Conservation (phyloP, 2,888 invertebrate species). For the Pegoplata infirma region DNA sequence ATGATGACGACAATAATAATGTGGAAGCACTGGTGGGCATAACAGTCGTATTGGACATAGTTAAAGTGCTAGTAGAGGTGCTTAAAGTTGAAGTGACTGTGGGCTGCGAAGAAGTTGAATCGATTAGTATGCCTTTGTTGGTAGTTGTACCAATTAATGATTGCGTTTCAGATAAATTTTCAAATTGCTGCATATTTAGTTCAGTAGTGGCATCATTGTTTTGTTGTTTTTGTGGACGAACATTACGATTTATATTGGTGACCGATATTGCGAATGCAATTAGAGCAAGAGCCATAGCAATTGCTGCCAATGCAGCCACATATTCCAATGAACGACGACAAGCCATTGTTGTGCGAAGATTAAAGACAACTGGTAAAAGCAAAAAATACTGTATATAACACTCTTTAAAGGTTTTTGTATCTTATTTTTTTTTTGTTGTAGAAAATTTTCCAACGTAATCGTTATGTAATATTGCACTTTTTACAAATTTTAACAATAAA, state of each 20-base stretch:
- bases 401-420: not conserved
- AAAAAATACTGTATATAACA: not conserved
- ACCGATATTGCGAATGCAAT: slow-evolving; percentile 71
- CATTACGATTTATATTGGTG: slow-evolving; percentile 50
- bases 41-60: too few relatives aligned
- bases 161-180: slow-evolving; percentile 53
- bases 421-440: not conserved
- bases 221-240: slow-evolving; percentile 47
- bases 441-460: not conserved
- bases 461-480: not conserved
- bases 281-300: slow-evolving; percentile 67
- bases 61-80: slow-evolving; percentile 34
- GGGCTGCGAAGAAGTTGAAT: slow-evolving; percentile 47
- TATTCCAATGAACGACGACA: slow-evolving; percentile 66
- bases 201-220: slow-evolving; percentile 18
- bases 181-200: slow-evolving; percentile 10
- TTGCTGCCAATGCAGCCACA: slow-evolving; percentile 62
- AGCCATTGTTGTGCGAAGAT: slow-evolving; percentile 51
- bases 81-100: slow-evolving; percentile 25
- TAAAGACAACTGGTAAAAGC: not conserved
- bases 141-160: slow-evolving; percentile 68
- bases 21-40: slow-evolving; percentile 45
- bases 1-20: slow-evolving; percentile 50
- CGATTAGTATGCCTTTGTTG: slow-evolving; percentile 41
- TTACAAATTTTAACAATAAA: not conserved